phyloP scores from a whole-genome alignment of 2,888 invertebrate species.

The Serripes groenlandicus region DNA sequence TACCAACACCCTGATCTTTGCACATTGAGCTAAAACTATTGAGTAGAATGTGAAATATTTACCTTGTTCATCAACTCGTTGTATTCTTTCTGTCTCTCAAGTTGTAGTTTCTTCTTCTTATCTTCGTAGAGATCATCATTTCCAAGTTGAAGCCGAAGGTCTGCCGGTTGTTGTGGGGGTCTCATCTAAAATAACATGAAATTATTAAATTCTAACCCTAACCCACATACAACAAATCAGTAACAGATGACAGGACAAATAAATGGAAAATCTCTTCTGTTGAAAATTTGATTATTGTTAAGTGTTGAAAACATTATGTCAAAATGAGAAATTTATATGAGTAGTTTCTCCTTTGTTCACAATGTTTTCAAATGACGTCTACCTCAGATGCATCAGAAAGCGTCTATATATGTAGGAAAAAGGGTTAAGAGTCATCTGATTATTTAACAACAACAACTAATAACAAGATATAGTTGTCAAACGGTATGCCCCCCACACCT shows the following conservation, averaged over 20 bases:
- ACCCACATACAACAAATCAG: too few species aligned
- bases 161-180: conserved; percentile 27
- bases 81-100: conserved; percentile 79
- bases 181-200: too few species aligned
- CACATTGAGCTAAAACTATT: too few species aligned
- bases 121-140: conserved; percentile 42
- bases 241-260: too few species aligned
- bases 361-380: not conserved
- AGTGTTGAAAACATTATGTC: not conserved
- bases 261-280: too few species aligned
- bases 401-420: not conserved
- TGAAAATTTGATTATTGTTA: too few species aligned
- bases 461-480: too few species aligned
- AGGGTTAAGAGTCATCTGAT: too few species aligned
- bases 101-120: conserved; percentile 69
- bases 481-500: too few species aligned
- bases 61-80: conserved; percentile 73
- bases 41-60: not conserved
- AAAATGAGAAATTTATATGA: not conserved
- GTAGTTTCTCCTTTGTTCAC: not conserved
- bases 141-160: conserved; percentile 44
- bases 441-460: too few species aligned
- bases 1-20: too few species aligned
- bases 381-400: not conserved
- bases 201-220: too few species aligned